Evolutionary conservation across 2,888 invertebrate genomes (phyloP).

Genomic region (Drymonia ruficornis): DNA sequence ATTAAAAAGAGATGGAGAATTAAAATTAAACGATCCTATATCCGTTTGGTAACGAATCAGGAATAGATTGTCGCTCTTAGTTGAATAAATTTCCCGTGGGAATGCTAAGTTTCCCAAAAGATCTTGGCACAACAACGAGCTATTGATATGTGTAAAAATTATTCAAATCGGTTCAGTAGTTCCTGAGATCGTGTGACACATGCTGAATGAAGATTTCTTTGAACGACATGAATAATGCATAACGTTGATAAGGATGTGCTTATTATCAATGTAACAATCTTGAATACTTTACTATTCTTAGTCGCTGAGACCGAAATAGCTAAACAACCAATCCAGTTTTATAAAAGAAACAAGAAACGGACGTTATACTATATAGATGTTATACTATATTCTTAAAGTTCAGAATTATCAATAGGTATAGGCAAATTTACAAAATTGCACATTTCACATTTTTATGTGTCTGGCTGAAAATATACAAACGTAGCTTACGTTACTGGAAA

Average conservation of each 20-base stretch:
- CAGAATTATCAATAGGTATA: no score
- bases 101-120: constrained; percentile 13
- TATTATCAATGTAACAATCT: background rate
- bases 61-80: constrained; percentile 26
- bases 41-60: constrained; percentile 24
- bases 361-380: no score
- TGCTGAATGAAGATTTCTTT: background rate
- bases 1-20: constrained; percentile 37
- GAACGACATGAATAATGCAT: constrained; percentile 1
- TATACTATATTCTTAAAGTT: no score
- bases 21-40: constrained; percentile 8
- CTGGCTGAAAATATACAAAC: no score
- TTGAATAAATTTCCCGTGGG: constrained; percentile 29
- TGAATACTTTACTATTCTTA: background rate
- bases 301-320: no score
- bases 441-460: no score
- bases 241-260: background rate
- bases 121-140: background rate
- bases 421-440: no score
- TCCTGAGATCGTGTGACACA: constrained; percentile 1
- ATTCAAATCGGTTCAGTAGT: constrained; percentile 2
- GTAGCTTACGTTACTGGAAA: no score
- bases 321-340: no score
- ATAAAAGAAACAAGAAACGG: no score
- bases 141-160: background rate